Percentiles rank a stretch among this genome's conserved stretches.
Conservation (phyloP, 2,888 invertebrate species). For the Cosmia pyralina region DNA sequence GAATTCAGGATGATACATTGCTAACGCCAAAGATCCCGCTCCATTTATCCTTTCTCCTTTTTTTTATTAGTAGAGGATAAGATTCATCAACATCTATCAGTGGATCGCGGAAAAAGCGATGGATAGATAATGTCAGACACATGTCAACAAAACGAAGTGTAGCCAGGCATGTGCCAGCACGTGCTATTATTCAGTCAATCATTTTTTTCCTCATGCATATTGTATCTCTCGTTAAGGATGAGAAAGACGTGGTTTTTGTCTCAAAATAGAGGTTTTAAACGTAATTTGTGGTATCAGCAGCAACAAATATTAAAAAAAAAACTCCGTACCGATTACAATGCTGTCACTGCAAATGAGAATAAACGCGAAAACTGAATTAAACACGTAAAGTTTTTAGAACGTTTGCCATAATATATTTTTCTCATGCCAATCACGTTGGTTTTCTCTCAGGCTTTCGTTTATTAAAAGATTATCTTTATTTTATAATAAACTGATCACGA, state of each 20-base stretch:
- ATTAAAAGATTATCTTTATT: not conserved
- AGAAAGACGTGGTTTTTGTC: conserved; percentile 5
- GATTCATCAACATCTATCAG: conserved; percentile 13
- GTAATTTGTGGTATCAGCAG: conserved; percentile 2
- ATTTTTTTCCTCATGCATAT: conserved; percentile 31
- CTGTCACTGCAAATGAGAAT: not conserved
- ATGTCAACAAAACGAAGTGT: conserved; percentile 29
- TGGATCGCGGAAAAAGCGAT: conserved; percentile 26
- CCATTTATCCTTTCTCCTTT: conserved; percentile 3
- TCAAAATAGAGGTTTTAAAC: not conserved
- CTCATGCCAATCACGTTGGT: conserved; percentile 14
- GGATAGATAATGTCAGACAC: conserved; percentile 24
- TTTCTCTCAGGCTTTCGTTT: conserved; percentile 15
- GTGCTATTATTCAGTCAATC: conserved; percentile 42
- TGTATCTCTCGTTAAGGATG: conserved; percentile 8
- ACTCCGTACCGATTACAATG: not conserved
- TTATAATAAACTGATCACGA: conserved; percentile 22
- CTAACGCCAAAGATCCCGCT: not conserved
- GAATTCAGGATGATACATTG: not conserved
- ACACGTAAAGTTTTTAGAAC: conserved; percentile 17
- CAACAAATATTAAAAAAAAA: not conserved
- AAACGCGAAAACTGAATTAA: not conserved
- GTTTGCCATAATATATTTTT: not conserved
- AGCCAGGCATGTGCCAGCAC: conserved; percentile 1
- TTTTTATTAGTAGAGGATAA: conserved; percentile 7